Percentiles rank a stretch among this genome's conserved stretches.
Evolutionary conservation across 2,888 invertebrate species (phyloP).

Genomic region (Maniola hyperantus): DNA sequence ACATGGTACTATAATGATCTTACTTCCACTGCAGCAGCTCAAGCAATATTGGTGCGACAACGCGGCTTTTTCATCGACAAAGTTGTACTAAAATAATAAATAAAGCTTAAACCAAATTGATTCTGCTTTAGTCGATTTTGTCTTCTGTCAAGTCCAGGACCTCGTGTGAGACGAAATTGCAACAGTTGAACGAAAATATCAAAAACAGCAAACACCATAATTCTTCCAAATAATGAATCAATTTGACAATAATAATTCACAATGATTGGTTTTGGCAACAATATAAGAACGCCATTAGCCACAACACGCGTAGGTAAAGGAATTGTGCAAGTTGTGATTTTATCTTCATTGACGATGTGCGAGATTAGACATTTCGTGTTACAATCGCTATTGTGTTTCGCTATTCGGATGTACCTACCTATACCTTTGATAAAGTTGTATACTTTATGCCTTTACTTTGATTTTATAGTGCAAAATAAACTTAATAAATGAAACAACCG

Average conservation of each 20-base stretch:
- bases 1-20: no score
- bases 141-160: no score
- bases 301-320: conserved; percentile 43
- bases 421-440: background rate
- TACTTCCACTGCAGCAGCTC: no score
- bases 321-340: conserved; percentile 48
- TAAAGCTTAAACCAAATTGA: no score
- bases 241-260: background rate
- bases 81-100: no score
- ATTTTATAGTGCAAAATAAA: background rate
- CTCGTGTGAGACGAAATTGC: no score
- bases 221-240: background rate
- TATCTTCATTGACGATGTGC: conserved; percentile 24
- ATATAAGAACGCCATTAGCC: conserved; percentile 45
- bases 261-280: conserved; percentile 50
- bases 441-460: conserved; percentile 1
- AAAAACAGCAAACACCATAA: background rate
- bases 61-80: no score
- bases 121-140: no score
- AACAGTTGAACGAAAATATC: background rate
- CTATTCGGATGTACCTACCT: conserved; percentile 6
- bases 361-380: conserved; percentile 25
- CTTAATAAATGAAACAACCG: no score
- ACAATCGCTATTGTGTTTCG: conserved; percentile 20
- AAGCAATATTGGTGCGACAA: no score